Base-by-base conservation (phyloP, 2,113 vertebrate species). In the Penelope pileata region DNA sequence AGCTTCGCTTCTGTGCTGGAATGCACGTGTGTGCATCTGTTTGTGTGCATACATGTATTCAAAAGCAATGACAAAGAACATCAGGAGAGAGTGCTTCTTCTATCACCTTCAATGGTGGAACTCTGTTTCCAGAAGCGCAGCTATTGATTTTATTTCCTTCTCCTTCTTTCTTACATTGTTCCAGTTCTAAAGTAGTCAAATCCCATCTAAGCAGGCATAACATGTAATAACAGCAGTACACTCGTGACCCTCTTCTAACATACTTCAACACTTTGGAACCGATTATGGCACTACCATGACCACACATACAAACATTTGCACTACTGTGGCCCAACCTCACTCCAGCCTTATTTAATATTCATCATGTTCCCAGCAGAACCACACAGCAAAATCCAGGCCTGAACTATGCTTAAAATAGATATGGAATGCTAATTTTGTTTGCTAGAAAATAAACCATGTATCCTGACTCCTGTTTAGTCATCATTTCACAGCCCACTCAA, bases 401-500 rank as follows among this genome's bases (percentile, higher is more conserved):
- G 1, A 86, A 83, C 86, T 94, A 86, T 26, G 56, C 64, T 83
- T n/a, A 54, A 36, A 90, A 81, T 5, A 75, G 56, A 68, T n/a
- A 58, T 70, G 40, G 51, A 51, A n/a, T 81, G 76, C 75, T 94
- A 72, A 93, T 88, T 81, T 63, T 93, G 47, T 86, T 91, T 75
- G 42, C 85, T 56, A 64, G 9, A 15, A 94, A 95, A 89, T 79
- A 80, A 89, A 89, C 75, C 72, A 77, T 47, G 7, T 67, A 94
- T 77, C 67, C 69, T 54, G 56, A 88, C 72, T 95, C 36, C 78
- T 78, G 74, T 88, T 96, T 90, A 94, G 92, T 81, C 88, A 94
- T 74, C 67, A 86, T 92, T 95, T 95, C 94, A 88, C 94, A 94
- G 95, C 26, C 80, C 91, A 83, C 94, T 95, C 78, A 84, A 94